phyloP scores from a whole-genome alignment of 2,888 invertebrate genomes.

The Stenolophus ochropezus region DNA sequence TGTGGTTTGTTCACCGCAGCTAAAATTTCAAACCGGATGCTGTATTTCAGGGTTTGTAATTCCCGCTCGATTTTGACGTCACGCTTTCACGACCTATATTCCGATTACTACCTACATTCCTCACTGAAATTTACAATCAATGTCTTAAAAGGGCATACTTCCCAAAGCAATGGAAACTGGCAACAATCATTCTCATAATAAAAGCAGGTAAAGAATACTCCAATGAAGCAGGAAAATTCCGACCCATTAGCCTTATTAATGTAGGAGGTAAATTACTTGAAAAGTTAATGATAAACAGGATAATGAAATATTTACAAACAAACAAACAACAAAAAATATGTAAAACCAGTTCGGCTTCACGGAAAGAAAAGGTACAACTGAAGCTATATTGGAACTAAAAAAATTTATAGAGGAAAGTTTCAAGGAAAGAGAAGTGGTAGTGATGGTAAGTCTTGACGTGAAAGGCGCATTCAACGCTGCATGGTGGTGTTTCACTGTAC shows the following conservation, averaged over 20 bases:
- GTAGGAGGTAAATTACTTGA: neutral
- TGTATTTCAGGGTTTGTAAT: too few species aligned
- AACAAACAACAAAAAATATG: too few species aligned
- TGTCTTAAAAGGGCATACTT: neutral
- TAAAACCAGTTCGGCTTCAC: neutral
- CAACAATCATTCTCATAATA: neutral
- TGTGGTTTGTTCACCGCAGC: too few species aligned
- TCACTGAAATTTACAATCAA: neutral
- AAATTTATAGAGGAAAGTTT: neutral
- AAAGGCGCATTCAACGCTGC: slow-evolving; percentile 45
- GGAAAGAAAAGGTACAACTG: too few species aligned
- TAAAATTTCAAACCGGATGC: too few species aligned
- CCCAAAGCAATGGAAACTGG: neutral
- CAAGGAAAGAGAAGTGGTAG: neutral
- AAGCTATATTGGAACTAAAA: neutral
- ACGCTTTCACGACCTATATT: too few species aligned
- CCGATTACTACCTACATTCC: neutral
- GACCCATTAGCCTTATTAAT: neutral
- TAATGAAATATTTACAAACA: neutral
- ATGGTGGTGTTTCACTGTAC: too few species aligned
- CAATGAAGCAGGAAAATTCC: neutral
- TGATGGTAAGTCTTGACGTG: slow-evolving; percentile 11
- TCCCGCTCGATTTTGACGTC: too few species aligned
- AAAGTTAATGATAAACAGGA: slow-evolving; percentile 10
- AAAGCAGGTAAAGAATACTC: neutral